These are phyloP conservation scores for Silurus asotus DNA, from an alignment of 2,113 vertebrate genomes.

Conservation along the genomic window DNA sequence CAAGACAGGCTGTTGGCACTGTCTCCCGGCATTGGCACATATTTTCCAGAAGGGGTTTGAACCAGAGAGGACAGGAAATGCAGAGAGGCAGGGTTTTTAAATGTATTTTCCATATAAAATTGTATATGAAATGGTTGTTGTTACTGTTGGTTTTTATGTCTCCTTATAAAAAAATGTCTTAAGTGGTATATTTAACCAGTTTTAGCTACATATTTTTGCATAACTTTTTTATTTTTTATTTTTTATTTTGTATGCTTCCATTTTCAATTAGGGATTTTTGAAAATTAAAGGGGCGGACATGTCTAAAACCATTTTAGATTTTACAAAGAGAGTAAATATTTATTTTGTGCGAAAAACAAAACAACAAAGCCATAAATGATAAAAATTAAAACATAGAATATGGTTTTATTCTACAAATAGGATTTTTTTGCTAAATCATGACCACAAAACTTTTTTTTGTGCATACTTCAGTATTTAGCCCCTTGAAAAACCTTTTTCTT, in stretches of 20 bases:
- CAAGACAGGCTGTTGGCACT: conserved; percentile 66
- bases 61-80: conserved; percentile 58
- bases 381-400: conserved; percentile 52
- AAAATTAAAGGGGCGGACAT: conserved; percentile 57
- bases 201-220: conserved; percentile 62
- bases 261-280: conserved; percentile 65
- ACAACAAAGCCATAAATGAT: conserved; percentile 33
- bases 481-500: conserved; percentile 15
- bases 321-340: conserved; percentile 73
- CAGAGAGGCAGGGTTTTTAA: conserved; percentile 53
- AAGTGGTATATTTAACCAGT: conserved; percentile 68
- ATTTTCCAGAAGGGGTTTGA: conserved; percentile 62
- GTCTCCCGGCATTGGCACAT: conserved; percentile 69
- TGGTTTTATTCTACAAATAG: conserved; percentile 55
- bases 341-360: conserved; percentile 76
- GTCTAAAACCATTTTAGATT: conserved; percentile 65
- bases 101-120: conserved; percentile 64
- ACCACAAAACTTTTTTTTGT: conserved; percentile 46
- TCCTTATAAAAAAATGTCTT: conserved; percentile 59
- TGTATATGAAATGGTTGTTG: conserved; percentile 71
- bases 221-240: conserved; percentile 47
- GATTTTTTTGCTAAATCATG: neutral
- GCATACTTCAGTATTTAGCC: conserved; percentile 47
- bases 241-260: conserved; percentile 17
- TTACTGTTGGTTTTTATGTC: conserved; percentile 58